Evolutionary conservation across 2,888 invertebrate genomes (phyloP), one percentile per base, ranked within the genome.

Genomic region (Drosophila demipolita): DNA sequence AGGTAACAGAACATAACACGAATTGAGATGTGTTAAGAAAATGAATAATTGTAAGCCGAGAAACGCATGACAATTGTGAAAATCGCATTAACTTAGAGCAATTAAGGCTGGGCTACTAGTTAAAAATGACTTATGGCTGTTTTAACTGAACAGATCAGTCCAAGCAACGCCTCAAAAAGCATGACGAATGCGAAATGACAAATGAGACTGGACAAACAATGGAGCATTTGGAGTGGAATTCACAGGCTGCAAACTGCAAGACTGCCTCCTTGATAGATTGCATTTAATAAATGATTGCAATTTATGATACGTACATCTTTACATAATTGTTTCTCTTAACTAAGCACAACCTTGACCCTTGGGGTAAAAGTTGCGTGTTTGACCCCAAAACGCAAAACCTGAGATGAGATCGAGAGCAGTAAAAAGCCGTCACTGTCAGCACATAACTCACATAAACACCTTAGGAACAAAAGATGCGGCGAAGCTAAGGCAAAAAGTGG

Each of bases 381-480:
- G 78, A 66, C 65, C 72, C 78, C 66, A 64, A 70, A 75, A 78
- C 58, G 32, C 40, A 32, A 32, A 42, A 42, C 40, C 40, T 50
- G 36, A 50, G 55, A 45, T 42, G 32, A 35, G 50, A 67, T 58
- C 67, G 69, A 58, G 62, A 62, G 61, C 66, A 73, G 53, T 53
- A 62, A 66, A 64, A 65, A 66, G 45, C 53, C 73, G 63, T 63
- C 81, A 72, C 53, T 72, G 63, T 63, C 82, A 73, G 82, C 80
- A 75, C 83, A 87, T 87, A 87, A 90, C 79, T 87, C 89, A 89
- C 79, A 77, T 70, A 89, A 72, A 90, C 87, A 82, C 87, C 81
- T 87, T 70, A 72, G 67, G 53, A 80, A 75, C 70, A 73, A 73
- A 68, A 76, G 69, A 70, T 66, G 66, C 62, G 1, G 64, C 36